phyloP scores from a whole-genome alignment of 2,888 invertebrate genomes.

The Drosophila trichaetosa region DNA sequence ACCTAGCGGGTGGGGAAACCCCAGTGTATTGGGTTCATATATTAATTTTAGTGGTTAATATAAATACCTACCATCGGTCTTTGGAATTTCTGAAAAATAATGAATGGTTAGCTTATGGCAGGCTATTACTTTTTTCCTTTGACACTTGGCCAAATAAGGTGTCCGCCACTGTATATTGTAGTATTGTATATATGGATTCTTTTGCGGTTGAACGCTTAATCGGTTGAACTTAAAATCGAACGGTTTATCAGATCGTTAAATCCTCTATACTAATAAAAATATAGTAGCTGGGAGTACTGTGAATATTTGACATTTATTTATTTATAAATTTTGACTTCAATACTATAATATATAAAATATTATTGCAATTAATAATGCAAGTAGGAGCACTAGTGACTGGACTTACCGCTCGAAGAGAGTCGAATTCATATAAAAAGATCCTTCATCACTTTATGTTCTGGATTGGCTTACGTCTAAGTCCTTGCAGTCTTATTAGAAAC shows the following conservation, averaged over 20 bases:
- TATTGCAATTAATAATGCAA: neutral
- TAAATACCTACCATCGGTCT: too few species aligned
- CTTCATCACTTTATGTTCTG: neutral
- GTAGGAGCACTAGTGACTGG: neutral
- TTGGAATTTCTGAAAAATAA: too few species aligned
- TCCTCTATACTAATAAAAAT: neutral
- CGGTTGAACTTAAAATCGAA: neutral
- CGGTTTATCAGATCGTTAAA: neutral
- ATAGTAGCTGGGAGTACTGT: neutral
- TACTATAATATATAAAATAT: neutral
- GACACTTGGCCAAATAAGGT: too few species aligned
- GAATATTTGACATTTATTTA: neutral
- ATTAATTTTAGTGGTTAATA: too few species aligned
- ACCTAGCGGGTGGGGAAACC: too few species aligned
- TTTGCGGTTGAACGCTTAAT: neutral
- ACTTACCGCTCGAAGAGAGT: neutral
- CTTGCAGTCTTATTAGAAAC: neutral
- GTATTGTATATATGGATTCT: too few species aligned
- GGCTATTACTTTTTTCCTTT: too few species aligned
- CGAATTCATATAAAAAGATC: neutral
- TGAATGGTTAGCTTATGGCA: too few species aligned
- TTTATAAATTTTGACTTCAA: too few species aligned
- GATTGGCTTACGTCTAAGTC: neutral
- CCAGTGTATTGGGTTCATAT: too few species aligned
- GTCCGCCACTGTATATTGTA: too few species aligned